Evolutionary conservation across 2,888 invertebrate genomes (phyloP), one percentile per base, ranked within the genome.

Genomic region (Gnatocerus cornutus): DNA sequence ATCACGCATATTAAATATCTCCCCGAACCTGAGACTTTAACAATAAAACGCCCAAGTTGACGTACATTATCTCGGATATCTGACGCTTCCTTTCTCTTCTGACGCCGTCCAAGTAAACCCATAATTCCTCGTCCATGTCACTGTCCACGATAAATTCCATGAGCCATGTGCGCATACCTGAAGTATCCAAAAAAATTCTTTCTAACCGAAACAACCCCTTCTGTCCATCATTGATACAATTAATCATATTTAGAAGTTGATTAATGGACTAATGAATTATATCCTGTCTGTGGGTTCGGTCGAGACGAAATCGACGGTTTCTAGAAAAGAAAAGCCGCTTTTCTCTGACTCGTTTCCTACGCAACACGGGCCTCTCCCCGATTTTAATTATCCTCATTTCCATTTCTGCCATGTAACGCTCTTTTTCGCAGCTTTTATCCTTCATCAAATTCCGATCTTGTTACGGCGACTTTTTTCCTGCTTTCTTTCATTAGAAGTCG

Each of bases 381-480:
- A 76, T 81, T 81, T 80, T 80, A 81, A 81, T 81, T 81, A 81
- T 80, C 77, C 78, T 80, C 79, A 81, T 81, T 81, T 81, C 79
- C 80, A 80, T 78, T 80, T 77, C 74, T 79, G 75, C 76, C 72
- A 72, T 69, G 77, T 74, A 76, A 74, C 77, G 78, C 75, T 80
- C 79, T 77, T 80, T 78, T 80, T 79, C 77, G 74, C 77, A 77
- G 80, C 80, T 81, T 81, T 81, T 80, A 80, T 80, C 79, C 78
- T 76, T 79, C 81, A 81, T 80, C 81, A 81, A 81, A 80, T 81
- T 81, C 77, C 78, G 74, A 79, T 80, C 80, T 80, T 79, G 79
- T 80, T 80, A 80, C 78, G 77, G 72, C 76, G 76, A n/a, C 21
- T 76, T 78, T 74, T 77, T 79, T 80, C 73, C 14, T 75, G 76